Evolutionary conservation across 2,888 invertebrate genomes (phyloP).

Genomic region (Metacarcinus magister): DNA sequence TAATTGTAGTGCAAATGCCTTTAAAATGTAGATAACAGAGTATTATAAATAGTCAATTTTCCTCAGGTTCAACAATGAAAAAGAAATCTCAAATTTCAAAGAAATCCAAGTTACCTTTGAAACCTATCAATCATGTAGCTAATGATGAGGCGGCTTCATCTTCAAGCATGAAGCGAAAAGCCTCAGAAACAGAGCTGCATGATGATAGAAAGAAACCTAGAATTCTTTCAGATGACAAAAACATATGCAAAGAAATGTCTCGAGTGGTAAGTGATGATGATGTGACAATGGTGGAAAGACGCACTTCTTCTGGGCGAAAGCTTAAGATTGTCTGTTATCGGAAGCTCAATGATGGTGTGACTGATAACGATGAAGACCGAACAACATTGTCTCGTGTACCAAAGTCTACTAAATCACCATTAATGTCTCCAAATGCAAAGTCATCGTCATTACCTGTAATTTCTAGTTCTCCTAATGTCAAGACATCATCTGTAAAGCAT

Average conservation of each 20-base stretch:
- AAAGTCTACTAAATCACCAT: constrained; percentile 28
- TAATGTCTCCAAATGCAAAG: background rate
- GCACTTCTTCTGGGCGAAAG: constrained; percentile 62
- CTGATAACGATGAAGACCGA: constrained; percentile 65
- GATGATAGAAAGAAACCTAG: constrained; percentile 50
- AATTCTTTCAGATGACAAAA: background rate
- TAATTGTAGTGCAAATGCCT: background rate
- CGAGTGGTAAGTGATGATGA: background rate
- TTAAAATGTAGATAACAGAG: background rate
- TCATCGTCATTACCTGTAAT: background rate
- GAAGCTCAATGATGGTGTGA: constrained; percentile 65
- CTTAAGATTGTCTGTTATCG: constrained; percentile 72
- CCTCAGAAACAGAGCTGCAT: constrained; percentile 8
- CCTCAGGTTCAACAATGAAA: background rate
- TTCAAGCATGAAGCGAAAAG: constrained; percentile 58
- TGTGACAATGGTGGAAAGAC: constrained; percentile 64
- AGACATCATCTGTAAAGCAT: constrained; percentile 59
- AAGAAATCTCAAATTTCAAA: background rate
- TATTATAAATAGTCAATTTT: background rate
- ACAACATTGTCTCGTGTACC: constrained; percentile 62
- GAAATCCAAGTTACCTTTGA: background rate
- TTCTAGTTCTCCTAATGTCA: constrained; percentile 46
- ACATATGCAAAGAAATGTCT: background rate
- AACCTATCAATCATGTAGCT: background rate
- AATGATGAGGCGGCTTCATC: background rate